These are phyloP conservation scores for Caretta caretta DNA, from an alignment of 2,113 vertebrate species.

Conservation along the genomic window DNA sequence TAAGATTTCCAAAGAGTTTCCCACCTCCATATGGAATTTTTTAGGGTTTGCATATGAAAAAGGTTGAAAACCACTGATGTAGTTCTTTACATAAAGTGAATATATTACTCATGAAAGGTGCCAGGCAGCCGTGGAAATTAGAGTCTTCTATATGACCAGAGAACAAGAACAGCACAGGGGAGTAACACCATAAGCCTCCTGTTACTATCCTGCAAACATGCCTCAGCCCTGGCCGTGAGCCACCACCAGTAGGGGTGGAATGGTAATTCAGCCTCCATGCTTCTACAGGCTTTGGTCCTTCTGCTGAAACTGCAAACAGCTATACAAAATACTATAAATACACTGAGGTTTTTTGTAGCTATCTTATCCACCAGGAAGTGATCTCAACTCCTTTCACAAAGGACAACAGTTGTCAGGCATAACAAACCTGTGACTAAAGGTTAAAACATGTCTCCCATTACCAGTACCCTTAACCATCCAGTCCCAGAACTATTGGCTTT, in stretches of 20 bases:
- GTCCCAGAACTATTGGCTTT: neutral
- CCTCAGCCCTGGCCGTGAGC: neutral
- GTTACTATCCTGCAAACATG: neutral
- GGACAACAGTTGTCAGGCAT: neutral
- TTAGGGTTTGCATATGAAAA: too few relatives aligned
- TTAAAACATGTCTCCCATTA: neutral
- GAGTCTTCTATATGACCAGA: neutral
- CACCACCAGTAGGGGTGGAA: neutral
- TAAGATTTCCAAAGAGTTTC: too few relatives aligned
- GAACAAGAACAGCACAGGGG: neutral
- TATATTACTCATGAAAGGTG: neutral
- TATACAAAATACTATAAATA: neutral
- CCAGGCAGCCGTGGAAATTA: neutral
- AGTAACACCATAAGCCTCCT: fast-evolving
- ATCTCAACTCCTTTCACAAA: neutral
- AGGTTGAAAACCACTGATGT: too few relatives aligned
- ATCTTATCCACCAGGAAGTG: neutral
- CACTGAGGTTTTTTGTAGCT: neutral
- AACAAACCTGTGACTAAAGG: neutral
- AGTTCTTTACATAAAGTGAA: neutral
- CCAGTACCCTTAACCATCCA: neutral
- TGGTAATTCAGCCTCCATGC: neutral
- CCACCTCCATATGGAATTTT: too few relatives aligned
- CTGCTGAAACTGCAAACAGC: neutral
- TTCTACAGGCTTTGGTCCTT: neutral